phyloP scores from a whole-genome alignment of 1,140 invertebrate species.

The Cherax quadricarinatus region DNA sequence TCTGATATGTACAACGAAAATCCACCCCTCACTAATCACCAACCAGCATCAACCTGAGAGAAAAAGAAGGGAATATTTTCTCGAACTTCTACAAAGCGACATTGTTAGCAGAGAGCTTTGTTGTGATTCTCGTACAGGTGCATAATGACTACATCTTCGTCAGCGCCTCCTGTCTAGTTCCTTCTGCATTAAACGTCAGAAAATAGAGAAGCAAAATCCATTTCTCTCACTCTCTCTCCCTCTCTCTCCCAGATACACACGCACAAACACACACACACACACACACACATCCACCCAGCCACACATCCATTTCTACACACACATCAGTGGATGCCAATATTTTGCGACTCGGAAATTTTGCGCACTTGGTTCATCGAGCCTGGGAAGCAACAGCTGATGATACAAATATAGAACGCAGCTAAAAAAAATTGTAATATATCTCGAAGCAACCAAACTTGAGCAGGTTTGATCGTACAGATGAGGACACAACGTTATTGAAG shows the following conservation, averaged over 20 bases:
- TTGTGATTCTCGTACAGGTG: not conserved
- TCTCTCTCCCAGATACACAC: too few species aligned
- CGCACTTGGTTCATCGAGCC: not conserved
- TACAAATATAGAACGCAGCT: not conserved
- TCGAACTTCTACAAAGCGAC: not conserved
- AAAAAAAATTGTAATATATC: too few species aligned
- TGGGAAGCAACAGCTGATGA: not conserved
- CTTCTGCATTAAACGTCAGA: not conserved
- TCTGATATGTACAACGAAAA: too few species aligned
- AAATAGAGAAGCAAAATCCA: too few species aligned
- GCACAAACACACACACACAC: too few species aligned
- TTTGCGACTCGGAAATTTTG: not conserved
- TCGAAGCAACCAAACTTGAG: not conserved
- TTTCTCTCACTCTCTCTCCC: too few species aligned
- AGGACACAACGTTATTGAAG: not conserved
- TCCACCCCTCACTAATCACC: too few species aligned
- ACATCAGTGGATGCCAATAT: not conserved
- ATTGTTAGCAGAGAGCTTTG: not conserved
- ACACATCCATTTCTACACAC: too few species aligned
- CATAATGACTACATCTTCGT: not conserved
- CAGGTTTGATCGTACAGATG: not conserved
- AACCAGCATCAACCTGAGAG: not conserved
- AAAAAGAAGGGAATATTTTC: not conserved
- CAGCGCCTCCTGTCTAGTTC: not conserved
- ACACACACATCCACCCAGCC: too few species aligned